Evolutionary conservation across 2,113 vertebrate species (phyloP), one percentile per base, ranked within the genome.

Genomic region (Eupsittula cactorum): DNA sequence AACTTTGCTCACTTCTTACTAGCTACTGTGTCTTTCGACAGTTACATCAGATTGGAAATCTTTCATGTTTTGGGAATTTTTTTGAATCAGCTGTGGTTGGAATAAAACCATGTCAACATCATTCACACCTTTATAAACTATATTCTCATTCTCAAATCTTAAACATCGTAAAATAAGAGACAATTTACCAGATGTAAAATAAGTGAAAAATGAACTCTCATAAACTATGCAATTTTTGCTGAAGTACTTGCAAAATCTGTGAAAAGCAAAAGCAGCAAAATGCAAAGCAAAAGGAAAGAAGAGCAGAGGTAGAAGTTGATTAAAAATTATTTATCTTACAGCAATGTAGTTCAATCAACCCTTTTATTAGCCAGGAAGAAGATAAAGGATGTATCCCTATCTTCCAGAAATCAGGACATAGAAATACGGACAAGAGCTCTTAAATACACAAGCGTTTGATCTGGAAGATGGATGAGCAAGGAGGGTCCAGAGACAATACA

Each of bases 191-290:
- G 33, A 60, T 49, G 27, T 79, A 86, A 90, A 93, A 16, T 59
- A 93, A 94, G 20, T 71, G 35, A 82, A 95, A 95, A 69, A 24
- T 35, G 57, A 95, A 64, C 39, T 85, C 41, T 89, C 33, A 57
- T 41, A 71, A 95, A 64, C 7, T 8, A 8, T 18, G 16, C 37
- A 16, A 28, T 20, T 92, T 94, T 49, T 83, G 50, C 41, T 95
- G 46, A 81, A 63, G 16, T 75, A 70, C 13, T 52, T 73, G 33
- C 31, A 60, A 88, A 79, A 82, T 60, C 49, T 68, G 3, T 71
- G 41, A 90, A 79, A 79, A 83, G n/a, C 53, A 78, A 82, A 91
- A 69, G 35, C 41, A 59, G 57, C 57, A 59, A 59, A 59, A 59
- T 16, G 57, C 57, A 59, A 59, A 59, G 33, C 57, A 59, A 59